Percentiles rank a stretch among this genome's conserved stretches.
phyloP scores from a whole-genome alignment of 2,888 invertebrate genomes.

The Parapristionchus giblindavisi region DNA sequence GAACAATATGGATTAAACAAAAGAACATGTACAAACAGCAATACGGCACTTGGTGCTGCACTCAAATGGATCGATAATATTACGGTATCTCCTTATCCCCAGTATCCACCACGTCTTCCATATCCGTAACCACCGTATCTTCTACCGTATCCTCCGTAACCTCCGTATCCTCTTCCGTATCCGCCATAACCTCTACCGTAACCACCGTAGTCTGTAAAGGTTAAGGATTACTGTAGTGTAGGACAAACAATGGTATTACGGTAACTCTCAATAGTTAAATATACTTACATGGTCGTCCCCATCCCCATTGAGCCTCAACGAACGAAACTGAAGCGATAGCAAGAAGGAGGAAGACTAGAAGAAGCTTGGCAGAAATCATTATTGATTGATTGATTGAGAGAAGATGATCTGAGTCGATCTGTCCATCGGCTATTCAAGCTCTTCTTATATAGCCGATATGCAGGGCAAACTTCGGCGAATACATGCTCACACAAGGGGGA shows the following conservation, averaged over 20 bases:
- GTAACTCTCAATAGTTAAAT: too few relatives aligned
- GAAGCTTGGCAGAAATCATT: constrained; percentile 33
- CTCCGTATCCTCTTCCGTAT: constrained; percentile 22
- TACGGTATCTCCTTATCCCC: background rate
- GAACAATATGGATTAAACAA: too few relatives aligned
- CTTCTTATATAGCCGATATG: too few relatives aligned
- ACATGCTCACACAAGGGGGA: too few relatives aligned
- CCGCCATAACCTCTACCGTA: constrained; percentile 27
- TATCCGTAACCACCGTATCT: background rate
- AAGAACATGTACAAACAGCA: too few relatives aligned
- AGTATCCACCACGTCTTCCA: background rate
- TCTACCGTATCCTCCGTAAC: constrained; percentile 16
- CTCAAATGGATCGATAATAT: too few relatives aligned
- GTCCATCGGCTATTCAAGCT: background rate
- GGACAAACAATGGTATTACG: too few relatives aligned
- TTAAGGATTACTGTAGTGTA: constrained; percentile 15
- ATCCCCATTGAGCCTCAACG: constrained; percentile 33
- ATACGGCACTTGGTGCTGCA: too few relatives aligned
- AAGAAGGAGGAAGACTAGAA: constrained; percentile 31
- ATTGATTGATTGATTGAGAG: background rate
- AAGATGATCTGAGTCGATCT: background rate
- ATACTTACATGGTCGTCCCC: background rate
- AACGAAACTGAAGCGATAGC: constrained; percentile 20
- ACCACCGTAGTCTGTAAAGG: background rate
- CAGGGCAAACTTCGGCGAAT: too few relatives aligned